These are phyloP conservation scores for Peromyscus attwateri DNA, from an alignment of 2,797 vertebrate genomes.

Conservation along the genomic window DNA sequence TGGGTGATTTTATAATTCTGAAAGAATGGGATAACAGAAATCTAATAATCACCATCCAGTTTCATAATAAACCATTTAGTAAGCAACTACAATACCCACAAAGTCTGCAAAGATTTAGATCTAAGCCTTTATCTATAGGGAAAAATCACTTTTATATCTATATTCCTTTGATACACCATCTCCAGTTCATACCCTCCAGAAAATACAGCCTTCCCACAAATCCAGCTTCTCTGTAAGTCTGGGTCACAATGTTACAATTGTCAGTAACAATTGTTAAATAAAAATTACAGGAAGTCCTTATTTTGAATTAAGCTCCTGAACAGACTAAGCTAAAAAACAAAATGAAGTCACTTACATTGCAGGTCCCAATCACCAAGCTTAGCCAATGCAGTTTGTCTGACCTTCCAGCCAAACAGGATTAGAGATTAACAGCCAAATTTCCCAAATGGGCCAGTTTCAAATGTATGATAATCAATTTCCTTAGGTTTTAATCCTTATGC, in stretches of 20 bases:
- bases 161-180: background rate
- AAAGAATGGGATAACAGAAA: constrained; percentile 42
- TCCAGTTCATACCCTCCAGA: background rate
- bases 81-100: constrained; percentile 49
- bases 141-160: constrained; percentile 52
- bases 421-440: background rate
- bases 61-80: constrained; percentile 65
- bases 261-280: constrained; percentile 14
- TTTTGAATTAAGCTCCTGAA: background rate
- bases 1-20: constrained; percentile 63
- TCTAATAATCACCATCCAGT: constrained; percentile 67
- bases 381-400: background rate
- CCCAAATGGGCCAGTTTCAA: background rate
- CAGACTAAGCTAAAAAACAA: constrained; percentile 10
- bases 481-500: background rate
- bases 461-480: background rate
- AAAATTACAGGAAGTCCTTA: background rate
- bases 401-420: background rate
- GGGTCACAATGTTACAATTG: background rate
- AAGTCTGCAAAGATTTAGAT: constrained; percentile 42
- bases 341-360: background rate
- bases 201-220: constrained; percentile 29
- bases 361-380: background rate
- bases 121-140: background rate
- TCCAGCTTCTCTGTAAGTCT: background rate